Conservation (phyloP, 1,140 invertebrate species). For the Trichoplusia ni region DNA sequence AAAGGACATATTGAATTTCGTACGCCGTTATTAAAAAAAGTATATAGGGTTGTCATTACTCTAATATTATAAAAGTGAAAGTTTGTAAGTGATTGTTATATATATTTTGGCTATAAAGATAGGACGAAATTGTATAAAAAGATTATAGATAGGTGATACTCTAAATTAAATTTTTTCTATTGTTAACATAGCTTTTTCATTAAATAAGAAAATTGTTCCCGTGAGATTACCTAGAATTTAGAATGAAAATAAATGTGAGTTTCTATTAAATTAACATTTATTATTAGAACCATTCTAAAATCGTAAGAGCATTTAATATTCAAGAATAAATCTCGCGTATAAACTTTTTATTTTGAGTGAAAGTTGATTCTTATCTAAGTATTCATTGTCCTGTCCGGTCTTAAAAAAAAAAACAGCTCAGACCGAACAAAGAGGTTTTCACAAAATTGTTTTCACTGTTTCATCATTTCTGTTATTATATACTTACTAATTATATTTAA, state of each 20-base stretch:
- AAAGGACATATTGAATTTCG: slow-evolving; percentile 55
- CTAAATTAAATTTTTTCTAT: no score
- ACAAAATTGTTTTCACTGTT: slow-evolving; percentile 14
- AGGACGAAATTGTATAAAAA: slow-evolving; percentile 4
- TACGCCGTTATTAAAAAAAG: slow-evolving; percentile 56
- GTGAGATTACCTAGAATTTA: no score
- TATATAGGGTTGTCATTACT: slow-evolving; percentile 14
- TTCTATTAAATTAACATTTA: neutral
- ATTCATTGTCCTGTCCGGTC: slow-evolving; percentile 14
- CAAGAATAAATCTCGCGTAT: neutral
- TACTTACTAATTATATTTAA: no score
- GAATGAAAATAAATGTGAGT: no score
- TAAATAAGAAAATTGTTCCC: no score
- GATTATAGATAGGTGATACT: no score
- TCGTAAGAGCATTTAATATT: slow-evolving; percentile 9
- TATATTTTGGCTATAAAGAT: no score
- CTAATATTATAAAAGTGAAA: neutral
- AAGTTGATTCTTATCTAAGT: slow-evolving; percentile 20
- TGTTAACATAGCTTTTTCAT: no score
- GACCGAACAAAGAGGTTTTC: slow-evolving; percentile 20
- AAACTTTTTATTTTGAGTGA: slow-evolving; percentile 21
- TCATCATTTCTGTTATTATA: neutral
- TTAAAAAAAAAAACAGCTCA: slow-evolving; percentile 7
- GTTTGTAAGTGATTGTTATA: no score
- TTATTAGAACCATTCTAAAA: neutral